Conservation (phyloP, 1,140 invertebrate species). For the Bombus vancouverensis region DNA sequence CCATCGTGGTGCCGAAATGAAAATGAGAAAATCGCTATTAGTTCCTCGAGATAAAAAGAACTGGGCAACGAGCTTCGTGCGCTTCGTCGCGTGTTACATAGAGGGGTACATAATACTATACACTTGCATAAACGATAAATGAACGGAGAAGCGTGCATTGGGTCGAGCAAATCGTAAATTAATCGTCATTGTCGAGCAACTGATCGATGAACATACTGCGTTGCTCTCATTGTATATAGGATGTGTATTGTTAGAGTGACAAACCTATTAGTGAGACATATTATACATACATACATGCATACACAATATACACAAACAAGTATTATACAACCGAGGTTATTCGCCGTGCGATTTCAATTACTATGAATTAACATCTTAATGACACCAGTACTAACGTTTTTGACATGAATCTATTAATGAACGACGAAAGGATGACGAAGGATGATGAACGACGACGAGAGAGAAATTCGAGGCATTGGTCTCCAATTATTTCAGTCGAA, state of each 20-base stretch:
- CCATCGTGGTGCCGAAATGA: not conserved
- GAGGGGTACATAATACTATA: not conserved
- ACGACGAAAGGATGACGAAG: constrained; percentile 1
- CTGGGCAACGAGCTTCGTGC: not conserved
- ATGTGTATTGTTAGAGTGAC: constrained; percentile 70
- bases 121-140: constrained; percentile 13
- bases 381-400: not conserved
- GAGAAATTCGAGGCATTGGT: too few species aligned
- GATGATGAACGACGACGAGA: not conserved
- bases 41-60: not conserved
- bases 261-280: constrained; percentile 54
- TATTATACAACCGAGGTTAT: constrained; percentile 13
- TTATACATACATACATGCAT: constrained; percentile 41
- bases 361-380: constrained; percentile 24
- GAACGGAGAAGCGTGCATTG: not conserved
- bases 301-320: constrained; percentile 19
- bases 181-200: constrained; percentile 31
- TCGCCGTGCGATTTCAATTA: constrained; percentile 18
- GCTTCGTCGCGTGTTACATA: constrained; percentile 25
- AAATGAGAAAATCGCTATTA: not conserved
- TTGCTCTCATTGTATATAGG: constrained; percentile 79
- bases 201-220: constrained; percentile 68
- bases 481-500: not conserved
- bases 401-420: constrained; percentile 28
- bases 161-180: constrained; percentile 31